Evolutionary conservation across 2,797 vertebrate genomes (phyloP).

Genomic region (Lepus townsendii): DNA sequence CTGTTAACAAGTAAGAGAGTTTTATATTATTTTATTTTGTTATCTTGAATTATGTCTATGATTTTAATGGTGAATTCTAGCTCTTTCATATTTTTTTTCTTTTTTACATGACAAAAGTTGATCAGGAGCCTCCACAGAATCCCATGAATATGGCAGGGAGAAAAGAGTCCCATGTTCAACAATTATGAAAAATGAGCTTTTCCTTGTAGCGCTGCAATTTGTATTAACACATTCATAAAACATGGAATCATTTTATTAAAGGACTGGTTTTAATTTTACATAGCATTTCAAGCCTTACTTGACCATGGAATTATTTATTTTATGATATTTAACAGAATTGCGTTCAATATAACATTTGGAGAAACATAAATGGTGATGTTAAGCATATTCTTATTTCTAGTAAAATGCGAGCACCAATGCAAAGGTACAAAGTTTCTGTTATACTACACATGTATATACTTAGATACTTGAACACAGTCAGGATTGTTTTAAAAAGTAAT

Average conservation of each 20-base stretch:
- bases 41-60: background rate
- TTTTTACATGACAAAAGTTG: background rate
- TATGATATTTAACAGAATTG: background rate
- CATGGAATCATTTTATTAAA: background rate
- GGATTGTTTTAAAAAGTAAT: background rate
- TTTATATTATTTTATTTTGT: slow-evolving; percentile 11
- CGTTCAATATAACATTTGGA: background rate
- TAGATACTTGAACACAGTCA: background rate
- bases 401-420: background rate
- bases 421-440: background rate
- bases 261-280: background rate
- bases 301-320: background rate
- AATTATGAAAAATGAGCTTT: slow-evolving; percentile 3
- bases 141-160: background rate
- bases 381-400: slow-evolving; percentile 1
- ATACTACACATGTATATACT: background rate
- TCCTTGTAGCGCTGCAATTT: background rate
- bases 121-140: background rate
- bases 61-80: background rate
- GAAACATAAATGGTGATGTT: background rate
- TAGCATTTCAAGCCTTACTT: slow-evolving; percentile 15
- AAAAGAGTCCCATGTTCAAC: background rate
- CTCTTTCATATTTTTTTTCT: background rate
- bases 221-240: background rate
- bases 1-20: background rate